These are phyloP conservation scores for Astyanax mexicanus DNA, from an alignment of 2,797 vertebrate species.

Conservation along the genomic window DNA sequence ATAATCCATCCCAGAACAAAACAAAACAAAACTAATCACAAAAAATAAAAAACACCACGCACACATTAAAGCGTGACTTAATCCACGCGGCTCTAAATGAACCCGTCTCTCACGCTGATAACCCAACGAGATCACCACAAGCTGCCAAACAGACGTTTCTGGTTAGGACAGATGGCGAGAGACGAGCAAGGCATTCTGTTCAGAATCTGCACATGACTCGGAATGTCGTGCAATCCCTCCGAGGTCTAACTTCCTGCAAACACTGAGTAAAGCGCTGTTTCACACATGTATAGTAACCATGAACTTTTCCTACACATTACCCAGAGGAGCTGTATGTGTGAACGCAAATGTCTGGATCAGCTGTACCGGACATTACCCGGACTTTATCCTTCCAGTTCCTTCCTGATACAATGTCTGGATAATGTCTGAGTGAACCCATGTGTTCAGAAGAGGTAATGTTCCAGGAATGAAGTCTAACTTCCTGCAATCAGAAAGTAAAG, in stretches of 20 bases:
- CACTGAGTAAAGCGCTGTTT: constrained; percentile 19
- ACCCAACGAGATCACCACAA: constrained; percentile 39
- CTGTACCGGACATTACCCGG: no score
- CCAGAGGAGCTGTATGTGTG: no score
- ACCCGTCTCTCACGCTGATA: constrained; percentile 19
- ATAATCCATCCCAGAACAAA: not conserved
- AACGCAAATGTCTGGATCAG: no score
- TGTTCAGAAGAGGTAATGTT: no score
- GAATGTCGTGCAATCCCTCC: constrained; percentile 33
- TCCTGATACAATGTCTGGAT: no score
- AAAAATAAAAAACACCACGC: constrained; percentile 4
- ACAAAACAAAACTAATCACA: not conserved
- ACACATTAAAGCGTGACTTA: constrained; percentile 7
- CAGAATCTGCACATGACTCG: constrained; percentile 49
- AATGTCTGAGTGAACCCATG: no score
- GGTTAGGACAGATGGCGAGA: constrained; percentile 34
- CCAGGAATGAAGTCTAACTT: no score
- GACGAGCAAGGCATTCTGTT: constrained; percentile 45
- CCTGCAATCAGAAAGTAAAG: no score
- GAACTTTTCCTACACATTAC: no score
- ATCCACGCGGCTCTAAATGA: constrained; percentile 38
- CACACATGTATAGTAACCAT: no score
- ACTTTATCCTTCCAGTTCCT: no score
- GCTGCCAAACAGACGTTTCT: constrained; percentile 53
- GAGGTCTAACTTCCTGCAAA: constrained; percentile 46